Conservation (phyloP, 2,113 vertebrate genomes). For the Spea multiplicata region DNA sequence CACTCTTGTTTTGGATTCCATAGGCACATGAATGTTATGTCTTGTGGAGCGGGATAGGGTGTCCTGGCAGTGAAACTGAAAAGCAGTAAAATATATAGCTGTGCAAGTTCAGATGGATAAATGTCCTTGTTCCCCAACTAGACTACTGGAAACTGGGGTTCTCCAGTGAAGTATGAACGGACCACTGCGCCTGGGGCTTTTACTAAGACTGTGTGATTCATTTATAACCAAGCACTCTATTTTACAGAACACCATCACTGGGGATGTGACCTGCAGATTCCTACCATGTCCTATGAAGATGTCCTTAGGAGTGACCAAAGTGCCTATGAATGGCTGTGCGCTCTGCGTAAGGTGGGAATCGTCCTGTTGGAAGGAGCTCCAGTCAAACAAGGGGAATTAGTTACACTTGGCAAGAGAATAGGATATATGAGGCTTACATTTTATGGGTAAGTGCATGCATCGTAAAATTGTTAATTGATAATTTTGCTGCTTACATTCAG, state of each 20-base stretch:
- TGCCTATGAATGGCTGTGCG: constrained; percentile 78
- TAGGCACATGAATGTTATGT: no score
- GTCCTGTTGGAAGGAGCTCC: constrained; percentile 82
- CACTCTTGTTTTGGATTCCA: no score
- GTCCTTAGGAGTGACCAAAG: constrained; percentile 74
- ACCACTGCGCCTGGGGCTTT: no score
- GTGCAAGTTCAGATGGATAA: no score
- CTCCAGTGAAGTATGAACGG: no score
- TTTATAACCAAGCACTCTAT: constrained; percentile 17
- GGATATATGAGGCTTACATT: constrained; percentile 90
- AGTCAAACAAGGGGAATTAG: constrained; percentile 72
- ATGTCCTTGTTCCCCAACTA: no score
- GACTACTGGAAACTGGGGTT: no score
- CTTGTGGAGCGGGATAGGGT: no score
- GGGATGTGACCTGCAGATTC: constrained; percentile 78
- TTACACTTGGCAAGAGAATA: constrained; percentile 78
- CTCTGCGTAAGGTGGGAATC: constrained; percentile 78
- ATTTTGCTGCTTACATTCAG: no score
- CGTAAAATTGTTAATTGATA: neutral
- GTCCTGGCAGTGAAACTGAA: no score
- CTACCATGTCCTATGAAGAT: constrained; percentile 76
- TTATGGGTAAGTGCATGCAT: constrained; percentile 78
- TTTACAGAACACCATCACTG: constrained; percentile 77
- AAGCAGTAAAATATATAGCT: no score
- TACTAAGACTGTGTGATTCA: no score